Evolutionary conservation across 2,113 vertebrate species (phyloP).

Genomic region (Hypomesus transpacificus): DNA sequence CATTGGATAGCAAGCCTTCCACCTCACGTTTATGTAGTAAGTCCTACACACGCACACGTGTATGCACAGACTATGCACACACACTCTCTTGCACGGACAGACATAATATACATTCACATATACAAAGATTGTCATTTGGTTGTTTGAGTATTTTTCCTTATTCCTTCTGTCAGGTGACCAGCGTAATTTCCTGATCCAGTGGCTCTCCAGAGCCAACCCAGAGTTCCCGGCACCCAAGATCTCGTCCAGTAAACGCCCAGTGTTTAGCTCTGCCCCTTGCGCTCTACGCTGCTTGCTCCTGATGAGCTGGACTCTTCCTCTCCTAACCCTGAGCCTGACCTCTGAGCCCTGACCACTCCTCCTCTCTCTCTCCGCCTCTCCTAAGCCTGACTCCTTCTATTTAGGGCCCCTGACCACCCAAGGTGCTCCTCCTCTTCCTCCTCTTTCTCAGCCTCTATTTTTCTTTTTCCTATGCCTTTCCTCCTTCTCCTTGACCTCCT

Average conservation of each 20-base stretch:
- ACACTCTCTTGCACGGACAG: background rate
- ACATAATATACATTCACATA: background rate
- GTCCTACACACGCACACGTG: too few relatives aligned
- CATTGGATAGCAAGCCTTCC: too few relatives aligned
- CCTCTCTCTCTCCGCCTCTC: constrained; percentile 4
- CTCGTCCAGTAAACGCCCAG: constrained; percentile 88
- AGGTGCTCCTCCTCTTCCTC: background rate
- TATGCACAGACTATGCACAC: background rate
- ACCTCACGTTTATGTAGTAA: too few relatives aligned
- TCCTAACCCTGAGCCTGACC: background rate
- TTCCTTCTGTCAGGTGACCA: constrained; percentile 71
- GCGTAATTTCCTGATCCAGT: constrained; percentile 85
- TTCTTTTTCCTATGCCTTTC: background rate
- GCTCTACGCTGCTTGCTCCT: background rate
- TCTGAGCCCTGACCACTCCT: background rate
- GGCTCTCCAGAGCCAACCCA: constrained; percentile 85
- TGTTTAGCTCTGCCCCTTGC: constrained; percentile 36
- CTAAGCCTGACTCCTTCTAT: background rate
- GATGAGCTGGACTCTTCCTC: constrained; percentile 1
- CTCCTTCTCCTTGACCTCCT: background rate
- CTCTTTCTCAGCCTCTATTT: too few relatives aligned
- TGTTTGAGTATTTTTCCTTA: background rate
- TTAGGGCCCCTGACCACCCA: background rate
- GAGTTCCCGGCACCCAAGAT: constrained; percentile 79
- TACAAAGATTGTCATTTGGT: background rate